Evolutionary conservation across 2,113 vertebrate species (phyloP).

Genomic region (Microcebus lehilahytsara): DNA sequence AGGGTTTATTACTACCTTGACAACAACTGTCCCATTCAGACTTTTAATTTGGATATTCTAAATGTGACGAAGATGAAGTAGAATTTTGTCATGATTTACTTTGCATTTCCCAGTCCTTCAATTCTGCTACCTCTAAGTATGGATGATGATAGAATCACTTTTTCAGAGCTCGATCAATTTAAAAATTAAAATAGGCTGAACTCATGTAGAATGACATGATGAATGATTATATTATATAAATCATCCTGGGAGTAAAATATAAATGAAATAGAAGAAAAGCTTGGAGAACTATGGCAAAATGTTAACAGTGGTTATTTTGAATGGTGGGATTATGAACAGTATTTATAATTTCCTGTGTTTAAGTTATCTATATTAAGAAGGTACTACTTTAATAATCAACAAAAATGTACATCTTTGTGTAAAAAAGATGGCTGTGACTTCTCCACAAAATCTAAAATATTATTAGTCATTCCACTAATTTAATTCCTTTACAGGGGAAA

Average conservation of each 20-base stretch:
- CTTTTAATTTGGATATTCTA: not conserved
- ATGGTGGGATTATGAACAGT: not conserved
- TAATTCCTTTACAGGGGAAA: conserved; percentile 2
- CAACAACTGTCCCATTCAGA: not conserved
- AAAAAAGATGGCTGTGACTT: not conserved
- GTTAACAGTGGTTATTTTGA: not conserved
- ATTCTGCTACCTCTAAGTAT: not conserved
- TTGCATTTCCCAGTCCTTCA: not conserved
- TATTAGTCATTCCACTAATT: conserved; percentile 32
- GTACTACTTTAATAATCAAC: not conserved
- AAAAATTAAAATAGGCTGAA: not conserved
- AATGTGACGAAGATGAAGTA: not conserved
- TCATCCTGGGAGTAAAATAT: conserved; percentile 8
- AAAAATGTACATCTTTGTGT: not conserved
- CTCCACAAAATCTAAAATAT: conserved; percentile 56
- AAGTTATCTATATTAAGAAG: not conserved
- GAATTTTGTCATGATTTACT: not conserved
- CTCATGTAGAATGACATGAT: not conserved
- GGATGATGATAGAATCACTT: not conserved
- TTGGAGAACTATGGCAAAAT: not conserved
- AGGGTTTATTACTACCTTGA: not conserved
- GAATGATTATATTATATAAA: not conserved
- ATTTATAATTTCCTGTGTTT: not conserved
- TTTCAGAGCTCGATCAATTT: not conserved
- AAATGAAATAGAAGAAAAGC: conserved; percentile 21